A percentile compares a stretch with the other conserved stretches of the same genome.
Evolutionary conservation across 1,140 invertebrate species (phyloP).

Genomic region (Ridgeia piscesae): DNA sequence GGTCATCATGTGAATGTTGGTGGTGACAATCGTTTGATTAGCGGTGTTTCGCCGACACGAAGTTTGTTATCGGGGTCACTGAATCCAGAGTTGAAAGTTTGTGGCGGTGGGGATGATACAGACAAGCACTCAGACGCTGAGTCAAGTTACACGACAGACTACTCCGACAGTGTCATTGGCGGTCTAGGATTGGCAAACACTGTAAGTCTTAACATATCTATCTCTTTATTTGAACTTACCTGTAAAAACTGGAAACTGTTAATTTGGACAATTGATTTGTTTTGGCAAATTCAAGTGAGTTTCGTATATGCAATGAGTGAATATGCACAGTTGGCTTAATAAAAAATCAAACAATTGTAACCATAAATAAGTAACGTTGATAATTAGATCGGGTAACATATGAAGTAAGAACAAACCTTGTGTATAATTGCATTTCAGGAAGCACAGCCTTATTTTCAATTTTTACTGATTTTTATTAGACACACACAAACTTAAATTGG

Average conservation of each 20-base stretch:
- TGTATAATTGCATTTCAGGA: too few relatives aligned
- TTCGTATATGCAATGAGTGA: too few relatives aligned
- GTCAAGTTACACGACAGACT: conserved; percentile 51
- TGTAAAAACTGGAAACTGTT: not conserved
- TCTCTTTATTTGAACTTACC: not conserved
- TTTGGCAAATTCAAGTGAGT: too few relatives aligned
- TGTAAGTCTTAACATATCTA: conserved; percentile 60
- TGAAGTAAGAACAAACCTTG: too few relatives aligned
- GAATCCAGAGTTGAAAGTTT: not conserved
- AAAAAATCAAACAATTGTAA: too few relatives aligned
- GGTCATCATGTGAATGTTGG: not conserved
- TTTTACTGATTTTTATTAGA: not conserved
- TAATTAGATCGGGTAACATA: too few relatives aligned
- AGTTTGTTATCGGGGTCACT: not conserved
- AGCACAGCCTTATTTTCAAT: too few relatives aligned
- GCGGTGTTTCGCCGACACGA: not conserved
- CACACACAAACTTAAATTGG: not conserved
- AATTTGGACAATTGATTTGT: too few relatives aligned
- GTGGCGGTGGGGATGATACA: not conserved
- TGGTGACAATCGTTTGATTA: too few relatives aligned
- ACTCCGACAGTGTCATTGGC: conserved; percentile 50
- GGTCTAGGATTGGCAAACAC: conserved; percentile 65
- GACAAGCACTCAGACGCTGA: conserved; percentile 18
- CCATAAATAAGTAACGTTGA: too few relatives aligned
- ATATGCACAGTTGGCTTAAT: too few relatives aligned